These are phyloP conservation scores for Zhuqinia jingwanae DNA, from an alignment of 2,888 invertebrate species.

Conservation along the genomic window DNA sequence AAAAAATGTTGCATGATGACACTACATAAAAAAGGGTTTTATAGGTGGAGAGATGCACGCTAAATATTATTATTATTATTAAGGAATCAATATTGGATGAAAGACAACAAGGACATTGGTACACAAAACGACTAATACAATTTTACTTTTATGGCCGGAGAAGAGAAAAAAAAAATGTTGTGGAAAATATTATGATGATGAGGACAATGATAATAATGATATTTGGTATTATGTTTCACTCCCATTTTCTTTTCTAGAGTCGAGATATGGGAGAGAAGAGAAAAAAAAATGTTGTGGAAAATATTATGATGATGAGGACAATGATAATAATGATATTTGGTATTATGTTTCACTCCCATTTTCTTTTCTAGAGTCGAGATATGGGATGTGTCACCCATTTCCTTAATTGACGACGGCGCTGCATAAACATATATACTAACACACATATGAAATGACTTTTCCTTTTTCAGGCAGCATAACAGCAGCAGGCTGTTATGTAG, in stretches of 20 bases:
- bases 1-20: not conserved
- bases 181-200: conserved; percentile 21
- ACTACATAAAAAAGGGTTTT: not conserved
- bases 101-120: too few relatives aligned
- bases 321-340: conserved; percentile 49
- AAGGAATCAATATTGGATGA: not conserved
- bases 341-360: conserved; percentile 62
- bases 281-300: not conserved
- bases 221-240: conserved; percentile 62
- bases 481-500: not conserved
- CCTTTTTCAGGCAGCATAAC: conserved; percentile 12
- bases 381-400: conserved; percentile 68
- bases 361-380: conserved; percentile 26
- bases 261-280: too few relatives aligned
- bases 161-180: not conserved
- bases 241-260: conserved; percentile 46
- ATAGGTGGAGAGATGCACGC: too few relatives aligned
- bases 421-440: conserved; percentile 6
- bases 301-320: conserved; percentile 12
- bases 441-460: conserved; percentile 26
- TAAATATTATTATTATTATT: not conserved
- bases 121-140: not conserved
- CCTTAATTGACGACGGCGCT: conserved; percentile 59
- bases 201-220: conserved; percentile 39
- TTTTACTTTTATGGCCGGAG: not conserved